phyloP scores from a whole-genome alignment of 2,888 invertebrate species.

The Parnassius apollo region DNA sequence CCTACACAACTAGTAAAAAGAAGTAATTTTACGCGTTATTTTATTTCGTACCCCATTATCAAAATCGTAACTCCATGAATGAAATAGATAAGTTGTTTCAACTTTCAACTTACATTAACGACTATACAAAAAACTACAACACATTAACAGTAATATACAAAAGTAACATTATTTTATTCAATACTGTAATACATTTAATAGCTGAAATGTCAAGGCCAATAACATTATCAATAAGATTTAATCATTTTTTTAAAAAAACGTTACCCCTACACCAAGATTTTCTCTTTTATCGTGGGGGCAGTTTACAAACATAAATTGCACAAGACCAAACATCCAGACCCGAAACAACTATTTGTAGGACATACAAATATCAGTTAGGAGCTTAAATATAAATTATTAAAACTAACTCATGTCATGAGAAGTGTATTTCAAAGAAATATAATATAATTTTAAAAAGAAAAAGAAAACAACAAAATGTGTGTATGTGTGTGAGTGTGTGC shows the following conservation, averaged over 20 bases:
- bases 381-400: slow-evolving; percentile 24
- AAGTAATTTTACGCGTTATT: too few relatives aligned
- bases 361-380: slow-evolving; percentile 13
- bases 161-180: slow-evolving; percentile 30
- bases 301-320: slow-evolving; percentile 17
- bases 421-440: too few relatives aligned
- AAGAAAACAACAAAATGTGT: too few relatives aligned
- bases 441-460: too few relatives aligned
- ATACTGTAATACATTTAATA: slow-evolving; percentile 9
- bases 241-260: too few relatives aligned
- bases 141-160: slow-evolving; percentile 58
- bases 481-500: too few relatives aligned
- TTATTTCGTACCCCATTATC: neutral
- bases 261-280: too few relatives aligned
- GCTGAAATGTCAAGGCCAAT: slow-evolving; percentile 5
- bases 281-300: too few relatives aligned
- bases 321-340: too few relatives aligned
- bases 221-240: slow-evolving; percentile 12
- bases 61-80: slow-evolving; percentile 39
- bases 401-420: slow-evolving; percentile 18
- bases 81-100: slow-evolving; percentile 30
- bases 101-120: slow-evolving; percentile 38
- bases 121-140: slow-evolving; percentile 50
- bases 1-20: too few relatives aligned
- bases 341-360: too few relatives aligned